Percentiles rank a stretch among this genome's conserved stretches.
These are phyloP conservation scores for Lepidocolaptes lacrymiger DNA, from an alignment of 2,797 vertebrate species.

Conservation along the genomic window DNA sequence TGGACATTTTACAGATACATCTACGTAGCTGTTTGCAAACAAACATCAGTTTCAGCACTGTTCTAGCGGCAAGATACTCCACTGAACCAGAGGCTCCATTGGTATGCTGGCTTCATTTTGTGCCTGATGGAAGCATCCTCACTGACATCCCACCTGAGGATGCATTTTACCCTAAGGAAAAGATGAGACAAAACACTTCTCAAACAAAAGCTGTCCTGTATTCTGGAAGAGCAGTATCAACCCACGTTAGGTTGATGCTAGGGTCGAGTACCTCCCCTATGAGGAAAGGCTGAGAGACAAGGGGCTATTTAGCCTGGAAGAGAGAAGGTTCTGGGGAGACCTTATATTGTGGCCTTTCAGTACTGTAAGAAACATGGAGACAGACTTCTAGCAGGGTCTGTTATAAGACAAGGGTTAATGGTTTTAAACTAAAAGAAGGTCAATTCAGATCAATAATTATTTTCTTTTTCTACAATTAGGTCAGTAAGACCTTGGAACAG, in stretches of 20 bases:
- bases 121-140: not conserved
- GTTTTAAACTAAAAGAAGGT: not conserved
- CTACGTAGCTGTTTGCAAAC: not conserved
- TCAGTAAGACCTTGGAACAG: not conserved
- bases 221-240: not conserved
- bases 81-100: not conserved
- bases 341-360: not conserved
- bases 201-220: not conserved
- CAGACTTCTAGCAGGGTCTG: not conserved
- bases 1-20: not conserved
- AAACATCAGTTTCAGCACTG: not conserved
- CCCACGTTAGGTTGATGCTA: not conserved
- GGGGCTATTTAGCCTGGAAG: too few species aligned
- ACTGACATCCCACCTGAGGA: not conserved
- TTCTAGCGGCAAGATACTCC: not conserved
- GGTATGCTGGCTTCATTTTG: rapidly evolving
- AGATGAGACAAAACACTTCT: not conserved
- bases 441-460: rapidly evolving
- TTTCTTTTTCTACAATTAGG: not conserved
- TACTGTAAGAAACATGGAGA: not conserved
- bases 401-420: not conserved
- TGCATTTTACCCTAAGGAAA: not conserved
- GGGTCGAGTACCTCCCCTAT: not conserved
- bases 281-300: not conserved
- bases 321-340: not conserved